Evolutionary conservation across 2,888 invertebrate genomes (phyloP), one percentile per base, ranked within the genome.

Genomic region (Lagria hirta): DNA sequence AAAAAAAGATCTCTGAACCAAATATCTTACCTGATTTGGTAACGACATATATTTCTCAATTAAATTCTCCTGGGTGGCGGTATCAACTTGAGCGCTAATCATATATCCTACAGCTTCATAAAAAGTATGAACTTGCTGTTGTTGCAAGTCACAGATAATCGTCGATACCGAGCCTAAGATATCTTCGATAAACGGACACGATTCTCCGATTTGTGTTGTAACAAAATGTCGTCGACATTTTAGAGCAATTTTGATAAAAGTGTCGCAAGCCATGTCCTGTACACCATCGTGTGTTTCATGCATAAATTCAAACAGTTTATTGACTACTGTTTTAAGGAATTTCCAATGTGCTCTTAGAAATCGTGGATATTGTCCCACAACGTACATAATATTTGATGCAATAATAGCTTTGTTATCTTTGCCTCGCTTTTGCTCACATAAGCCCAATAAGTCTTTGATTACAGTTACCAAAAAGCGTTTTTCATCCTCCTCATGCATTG

Each of bases 261-360:
- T 99, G 75, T 99, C 99, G 78, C 99, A 99, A 47, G 99, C 99
- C 99, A 99, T 99, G 67, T 99, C 99, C 74, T 99, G 98, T 15
- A 99, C 99, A 62, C 99, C 99, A 71, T 98, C 99, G 70, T 99
- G 99, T 38, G 97, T 97, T 77, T 99, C 98, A 71, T 99, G 99
- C 99, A 99, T 99, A 72, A 99, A 99, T 76, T 99, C 99, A 76
- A 99, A 99, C 42, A 99, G 80, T 76, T 99, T 99, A 76, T 98
- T 99, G 47, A 99, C 97, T 65, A 99, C 99, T 33, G 99, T 99
- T 79, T 99, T 99, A 51, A 99, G 80, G 74, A 99, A 99, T 70
- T 96, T 94, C 99, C 99, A 99, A 73, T 99, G 99, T n/a, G 96
- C 97, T 59, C 96, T 80, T 49, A 99, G 77, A 75, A 99, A 99